Conservation (phyloP, 2,113 vertebrate genomes). For the Mesembrinibis cayennensis region DNA sequence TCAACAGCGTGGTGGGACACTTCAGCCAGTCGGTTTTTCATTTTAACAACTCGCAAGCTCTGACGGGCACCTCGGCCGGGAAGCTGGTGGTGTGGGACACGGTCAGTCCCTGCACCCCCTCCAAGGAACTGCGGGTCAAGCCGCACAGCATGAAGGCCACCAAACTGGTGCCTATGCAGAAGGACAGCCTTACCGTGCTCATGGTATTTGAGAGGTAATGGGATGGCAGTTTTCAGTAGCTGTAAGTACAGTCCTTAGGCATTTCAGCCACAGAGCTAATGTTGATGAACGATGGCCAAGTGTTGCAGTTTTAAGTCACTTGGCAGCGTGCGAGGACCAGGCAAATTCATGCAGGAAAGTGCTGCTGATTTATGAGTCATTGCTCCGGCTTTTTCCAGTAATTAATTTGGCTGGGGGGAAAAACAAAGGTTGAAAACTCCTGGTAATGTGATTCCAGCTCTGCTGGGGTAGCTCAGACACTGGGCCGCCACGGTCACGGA, state of each 20-base stretch:
- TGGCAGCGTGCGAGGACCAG: accelerated
- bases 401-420: background rate
- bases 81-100: slow-evolving; percentile 84
- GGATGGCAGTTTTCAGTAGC: background rate
- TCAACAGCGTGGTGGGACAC: slow-evolving; percentile 70
- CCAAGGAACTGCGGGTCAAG: background rate
- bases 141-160: slow-evolving; percentile 32
- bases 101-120: background rate
- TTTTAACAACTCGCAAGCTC: slow-evolving; percentile 62
- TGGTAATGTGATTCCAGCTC: background rate
- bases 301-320: background rate
- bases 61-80: slow-evolving; percentile 77
- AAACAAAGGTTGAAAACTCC: background rate
- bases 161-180: slow-evolving; percentile 79
- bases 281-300: accelerated
- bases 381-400: background rate
- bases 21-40: slow-evolving; percentile 86
- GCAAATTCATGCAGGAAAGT: background rate
- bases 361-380: background rate
- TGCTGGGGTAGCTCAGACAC: background rate
- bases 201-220: slow-evolving; percentile 76
- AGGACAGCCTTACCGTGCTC: slow-evolving; percentile 82
- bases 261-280: background rate
- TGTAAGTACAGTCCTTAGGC: accelerated
- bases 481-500: accelerated